phyloP scores from a whole-genome alignment of 2,113 vertebrate genomes.

The Labeo rohita region DNA sequence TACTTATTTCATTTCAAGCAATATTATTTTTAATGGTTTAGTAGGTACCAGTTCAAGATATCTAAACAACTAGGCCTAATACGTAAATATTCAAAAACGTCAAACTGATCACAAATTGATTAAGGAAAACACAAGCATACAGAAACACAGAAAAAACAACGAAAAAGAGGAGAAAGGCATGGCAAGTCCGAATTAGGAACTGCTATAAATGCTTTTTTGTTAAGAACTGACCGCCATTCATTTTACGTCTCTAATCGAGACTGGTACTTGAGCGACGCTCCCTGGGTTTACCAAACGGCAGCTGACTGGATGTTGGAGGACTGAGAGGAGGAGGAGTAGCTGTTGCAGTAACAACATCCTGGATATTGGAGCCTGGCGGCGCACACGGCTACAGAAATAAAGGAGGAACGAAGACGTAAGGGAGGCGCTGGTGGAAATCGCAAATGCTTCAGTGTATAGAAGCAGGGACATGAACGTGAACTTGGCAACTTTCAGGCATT shows the following conservation, averaged over 20 bases:
- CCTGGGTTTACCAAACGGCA: conserved; percentile 61
- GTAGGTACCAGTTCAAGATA: no score
- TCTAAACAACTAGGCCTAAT: no score
- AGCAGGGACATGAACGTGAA: conserved; percentile 1
- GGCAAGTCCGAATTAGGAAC: not conserved
- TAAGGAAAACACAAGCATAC: not conserved
- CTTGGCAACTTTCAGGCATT: conserved; percentile 26
- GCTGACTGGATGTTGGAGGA: conserved; percentile 63
- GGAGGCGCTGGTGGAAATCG: not conserved
- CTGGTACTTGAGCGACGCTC: conserved; percentile 60
- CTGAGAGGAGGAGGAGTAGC: conserved; percentile 54
- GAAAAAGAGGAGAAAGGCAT: not conserved
- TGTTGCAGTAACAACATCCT: conserved; percentile 62
- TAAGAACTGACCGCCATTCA: not conserved
- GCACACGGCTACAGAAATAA: conserved; percentile 39
- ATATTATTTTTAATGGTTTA: no score
- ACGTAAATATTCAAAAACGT: not conserved
- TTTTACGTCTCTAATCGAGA: not conserved
- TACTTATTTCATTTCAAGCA: no score
- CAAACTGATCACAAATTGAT: not conserved
- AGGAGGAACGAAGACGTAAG: conserved; percentile 12
- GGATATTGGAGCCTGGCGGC: conserved; percentile 50
- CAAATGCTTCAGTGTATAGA: not conserved
- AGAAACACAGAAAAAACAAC: not conserved
- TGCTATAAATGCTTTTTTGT: not conserved